Evolutionary conservation across 2,888 invertebrate genomes (phyloP), one percentile per base, ranked within the genome.

Genomic region (Petrolisthes manimaculis): DNA sequence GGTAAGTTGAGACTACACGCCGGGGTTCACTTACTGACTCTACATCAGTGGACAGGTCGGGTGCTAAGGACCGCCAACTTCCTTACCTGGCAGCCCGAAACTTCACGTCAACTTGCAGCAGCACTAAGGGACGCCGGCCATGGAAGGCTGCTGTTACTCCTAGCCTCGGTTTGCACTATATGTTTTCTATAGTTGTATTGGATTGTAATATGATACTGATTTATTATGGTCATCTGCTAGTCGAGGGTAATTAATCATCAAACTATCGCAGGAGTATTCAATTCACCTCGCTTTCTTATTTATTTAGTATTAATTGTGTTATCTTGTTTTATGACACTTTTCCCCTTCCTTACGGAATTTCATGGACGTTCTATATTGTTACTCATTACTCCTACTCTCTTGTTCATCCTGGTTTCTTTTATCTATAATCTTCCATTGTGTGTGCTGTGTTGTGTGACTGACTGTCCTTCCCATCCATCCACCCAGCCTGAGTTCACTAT

Each of bases 81-180:
- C 53, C 69, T 82, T 18, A 89, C 89, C 5, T 89, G 89, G 89
- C 89, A 89, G 79, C 89, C 89, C 12, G 89, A 86, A 53, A 56
- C 18, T 61, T 55, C 14, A 18, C 67, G 78, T 8, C 85, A 89
- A 56, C 53, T 89, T n/a, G 24, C 8, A 1, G 12, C 75, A 53
- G 86, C 86, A 18, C 77, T 89, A 14, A 12, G 4, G 54, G 79
- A 82, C 53, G 83, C 78, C 2, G 81, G 78, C 18, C 69, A 82
- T 4, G 85, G 89, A 18, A 24, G 88, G 21, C 74, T 88, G 18
- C 74, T 88, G 55, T 21, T 88, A 21, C 53, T 88, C 14, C 61
- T 88, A 21, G 88, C 61, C 51, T 24, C 81, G 53, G 88, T 88
- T 18, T 82, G 77, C n/a, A 37, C 37, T 37, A 37, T 37, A 37